A percentile compares a stretch with the other conserved stretches of the same genome.
phyloP scores from a whole-genome alignment of 2,797 vertebrate genomes.

The Lepus townsendii region DNA sequence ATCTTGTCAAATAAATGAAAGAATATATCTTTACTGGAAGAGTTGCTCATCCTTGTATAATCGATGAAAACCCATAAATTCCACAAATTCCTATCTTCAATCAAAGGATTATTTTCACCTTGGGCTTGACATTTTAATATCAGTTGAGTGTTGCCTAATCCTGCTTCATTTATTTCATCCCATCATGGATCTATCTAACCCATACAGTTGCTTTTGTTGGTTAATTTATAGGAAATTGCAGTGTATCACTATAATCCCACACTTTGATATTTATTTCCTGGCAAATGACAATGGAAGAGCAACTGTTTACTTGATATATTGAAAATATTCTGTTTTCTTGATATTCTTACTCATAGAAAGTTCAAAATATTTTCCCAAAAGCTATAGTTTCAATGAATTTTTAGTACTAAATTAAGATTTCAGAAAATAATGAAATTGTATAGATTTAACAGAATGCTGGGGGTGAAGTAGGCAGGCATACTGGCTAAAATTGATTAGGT shows the following conservation, averaged over 20 bases:
- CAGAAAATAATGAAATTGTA: not conserved
- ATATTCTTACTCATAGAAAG: not conserved
- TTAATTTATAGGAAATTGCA: not conserved
- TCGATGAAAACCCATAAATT: constrained; percentile 49
- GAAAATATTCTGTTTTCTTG: constrained; percentile 31
- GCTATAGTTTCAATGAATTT: not conserved
- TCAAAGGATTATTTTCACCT: constrained; percentile 58
- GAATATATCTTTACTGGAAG: constrained; percentile 27
- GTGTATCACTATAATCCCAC: constrained; percentile 18
- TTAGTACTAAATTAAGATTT: constrained; percentile 31
- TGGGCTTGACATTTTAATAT: constrained; percentile 61
- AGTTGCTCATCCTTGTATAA: constrained; percentile 34
- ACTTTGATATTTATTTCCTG: constrained; percentile 56
- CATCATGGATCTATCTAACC: constrained; percentile 23
- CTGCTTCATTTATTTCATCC: constrained; percentile 46
- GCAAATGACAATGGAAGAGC: constrained; percentile 50
- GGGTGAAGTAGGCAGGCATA: too few species aligned
- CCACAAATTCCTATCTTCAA: constrained; percentile 24
- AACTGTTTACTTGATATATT: constrained; percentile 22
- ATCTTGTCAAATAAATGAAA: constrained; percentile 37
- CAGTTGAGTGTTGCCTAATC: constrained; percentile 33
- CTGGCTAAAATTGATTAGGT: too few species aligned
- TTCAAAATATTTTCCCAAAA: not conserved
- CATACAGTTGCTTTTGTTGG: not conserved
- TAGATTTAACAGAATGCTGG: not conserved